Evolutionary conservation across 37 sponge, comb jelly and placozoan species (phyloP).

Genomic region (Cladorhizidae sp.): DNA sequence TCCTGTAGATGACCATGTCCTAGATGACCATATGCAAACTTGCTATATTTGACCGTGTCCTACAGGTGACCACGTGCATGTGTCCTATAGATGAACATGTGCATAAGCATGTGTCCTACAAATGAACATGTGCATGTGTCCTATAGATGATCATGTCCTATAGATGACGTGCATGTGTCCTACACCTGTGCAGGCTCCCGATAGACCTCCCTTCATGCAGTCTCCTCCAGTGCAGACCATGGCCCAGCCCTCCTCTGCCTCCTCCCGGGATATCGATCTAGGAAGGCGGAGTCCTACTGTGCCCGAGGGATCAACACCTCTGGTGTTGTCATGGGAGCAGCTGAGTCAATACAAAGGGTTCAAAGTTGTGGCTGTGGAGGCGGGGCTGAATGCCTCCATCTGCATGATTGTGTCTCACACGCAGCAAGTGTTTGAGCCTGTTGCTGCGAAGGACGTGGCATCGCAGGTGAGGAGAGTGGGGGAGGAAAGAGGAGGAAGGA

Average conservation of each 20-base stretch:
- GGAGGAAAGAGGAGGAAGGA: not conserved
- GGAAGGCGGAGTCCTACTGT: not conserved
- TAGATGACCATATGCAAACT: no score
- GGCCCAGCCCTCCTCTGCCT: not conserved
- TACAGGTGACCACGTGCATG: no score
- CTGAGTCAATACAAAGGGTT: constrained; percentile 41
- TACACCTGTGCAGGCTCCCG: constrained; percentile 10
- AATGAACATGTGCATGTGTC: no score
- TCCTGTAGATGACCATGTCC: no score
- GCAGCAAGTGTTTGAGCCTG: constrained; percentile 50
- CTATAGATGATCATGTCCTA: no score
- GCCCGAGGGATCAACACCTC: not conserved
- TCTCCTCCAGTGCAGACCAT: constrained; percentile 35
- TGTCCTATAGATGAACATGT: no score
- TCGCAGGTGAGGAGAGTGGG: constrained; percentile 19
- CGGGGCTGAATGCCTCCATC: constrained; percentile 78
- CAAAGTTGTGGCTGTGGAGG: constrained; percentile 41
- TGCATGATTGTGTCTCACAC: constrained; percentile 80
- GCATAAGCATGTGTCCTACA: no score
- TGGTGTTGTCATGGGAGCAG: constrained; percentile 56
- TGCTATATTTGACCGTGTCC: no score
- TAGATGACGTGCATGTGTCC: not conserved
- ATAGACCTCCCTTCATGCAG: constrained; percentile 71
- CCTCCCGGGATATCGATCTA: not conserved
- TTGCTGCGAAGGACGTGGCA: constrained; percentile 1